Conservation (phyloP, 2,888 invertebrate species). For the Drosophila anomelani region DNA sequence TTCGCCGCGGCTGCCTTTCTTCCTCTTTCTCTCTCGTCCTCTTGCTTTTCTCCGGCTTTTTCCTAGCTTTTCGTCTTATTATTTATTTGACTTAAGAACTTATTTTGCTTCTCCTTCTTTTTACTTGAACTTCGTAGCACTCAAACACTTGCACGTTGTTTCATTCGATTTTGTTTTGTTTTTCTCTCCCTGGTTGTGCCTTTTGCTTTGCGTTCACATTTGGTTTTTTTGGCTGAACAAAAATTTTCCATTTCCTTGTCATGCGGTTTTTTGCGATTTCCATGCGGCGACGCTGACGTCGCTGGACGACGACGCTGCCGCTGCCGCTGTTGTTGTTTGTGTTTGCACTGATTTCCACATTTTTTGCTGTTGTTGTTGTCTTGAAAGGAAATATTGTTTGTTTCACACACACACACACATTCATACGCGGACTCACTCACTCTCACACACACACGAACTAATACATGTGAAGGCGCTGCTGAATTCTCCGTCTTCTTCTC, state of each 20-base stretch:
- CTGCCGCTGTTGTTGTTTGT: constrained; percentile 36
- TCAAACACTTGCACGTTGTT: constrained; percentile 14
- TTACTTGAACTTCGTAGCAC: constrained; percentile 20
- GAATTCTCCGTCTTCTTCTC: constrained; percentile 24
- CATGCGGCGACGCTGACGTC: constrained; percentile 58
- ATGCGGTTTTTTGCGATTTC: constrained; percentile 62
- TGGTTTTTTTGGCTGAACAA: constrained; percentile 35
- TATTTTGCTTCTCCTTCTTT: not conserved
- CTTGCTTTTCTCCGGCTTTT: constrained; percentile 2
- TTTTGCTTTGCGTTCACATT: constrained; percentile 42
- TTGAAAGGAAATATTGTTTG: constrained; percentile 27
- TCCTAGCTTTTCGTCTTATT: constrained; percentile 6
- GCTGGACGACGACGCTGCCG: constrained; percentile 50
- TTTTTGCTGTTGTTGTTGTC: constrained; percentile 10
- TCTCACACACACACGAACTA: constrained; percentile 15
- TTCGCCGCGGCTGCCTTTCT: not conserved
- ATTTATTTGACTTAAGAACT: constrained; percentile 21
- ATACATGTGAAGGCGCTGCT: constrained; percentile 29
- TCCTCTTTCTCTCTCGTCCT: not conserved
- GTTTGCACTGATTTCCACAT: constrained; percentile 21
- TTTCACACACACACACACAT: constrained; percentile 16
- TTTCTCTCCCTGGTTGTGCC: constrained; percentile 23
- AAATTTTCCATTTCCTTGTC: constrained; percentile 60
- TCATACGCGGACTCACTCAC: constrained; percentile 12
- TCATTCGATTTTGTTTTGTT: constrained; percentile 32